Evolutionary conservation across 1,140 invertebrate genomes (phyloP).

Genomic region (Bathynomus jamesi): DNA sequence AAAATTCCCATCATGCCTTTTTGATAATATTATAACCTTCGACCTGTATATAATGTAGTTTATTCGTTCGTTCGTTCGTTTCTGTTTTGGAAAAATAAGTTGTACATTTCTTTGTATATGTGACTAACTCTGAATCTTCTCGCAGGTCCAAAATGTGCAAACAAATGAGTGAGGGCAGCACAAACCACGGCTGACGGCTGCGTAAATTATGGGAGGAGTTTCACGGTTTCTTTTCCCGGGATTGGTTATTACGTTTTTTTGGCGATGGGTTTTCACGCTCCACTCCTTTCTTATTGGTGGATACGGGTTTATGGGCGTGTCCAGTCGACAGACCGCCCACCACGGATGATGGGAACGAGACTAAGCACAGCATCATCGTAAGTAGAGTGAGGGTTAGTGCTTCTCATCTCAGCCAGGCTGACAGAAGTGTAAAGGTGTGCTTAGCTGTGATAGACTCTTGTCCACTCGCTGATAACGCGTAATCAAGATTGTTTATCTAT

Average conservation of each 20-base stretch:
- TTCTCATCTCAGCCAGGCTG: not conserved
- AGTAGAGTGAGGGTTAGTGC: not conserved
- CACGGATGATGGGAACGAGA: not conserved
- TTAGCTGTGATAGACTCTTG: not conserved
- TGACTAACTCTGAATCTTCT: not conserved
- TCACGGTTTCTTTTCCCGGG: not conserved
- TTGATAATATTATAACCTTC: not conserved
- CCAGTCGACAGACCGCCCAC: not conserved
- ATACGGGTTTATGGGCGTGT: not conserved
- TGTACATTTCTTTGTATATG: not conserved
- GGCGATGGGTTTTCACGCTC: not conserved
- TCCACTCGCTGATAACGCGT: not conserved
- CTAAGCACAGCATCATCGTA: not conserved
- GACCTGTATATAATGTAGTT: not conserved
- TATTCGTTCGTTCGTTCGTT: not conserved
- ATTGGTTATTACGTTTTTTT: not conserved
- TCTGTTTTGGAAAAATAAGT: not conserved
- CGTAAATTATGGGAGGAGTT: slow-evolving; percentile 13
- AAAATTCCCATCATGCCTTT: not conserved
- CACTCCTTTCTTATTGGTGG: not conserved
- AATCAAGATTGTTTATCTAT: not conserved
- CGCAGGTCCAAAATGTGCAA: not conserved
- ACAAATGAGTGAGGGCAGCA: slow-evolving; percentile 24
- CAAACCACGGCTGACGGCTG: slow-evolving; percentile 23
- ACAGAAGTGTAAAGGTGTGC: not conserved